Evolutionary conservation across 2,113 vertebrate species (phyloP).

Genomic region (Rhea americana): DNA sequence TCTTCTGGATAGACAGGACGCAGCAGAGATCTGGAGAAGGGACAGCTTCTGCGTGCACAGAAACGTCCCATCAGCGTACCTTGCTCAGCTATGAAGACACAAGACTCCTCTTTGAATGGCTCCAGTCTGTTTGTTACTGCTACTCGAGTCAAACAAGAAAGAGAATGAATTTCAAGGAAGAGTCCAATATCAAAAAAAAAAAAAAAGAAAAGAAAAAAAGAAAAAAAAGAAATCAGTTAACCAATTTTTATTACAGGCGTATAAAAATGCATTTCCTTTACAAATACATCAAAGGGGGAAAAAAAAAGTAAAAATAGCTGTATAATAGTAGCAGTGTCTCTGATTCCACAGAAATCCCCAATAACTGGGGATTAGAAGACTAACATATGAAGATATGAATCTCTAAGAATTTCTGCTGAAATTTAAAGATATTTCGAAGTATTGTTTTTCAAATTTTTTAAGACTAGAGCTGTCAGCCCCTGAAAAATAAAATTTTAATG

Average conservation of each 20-base stretch:
- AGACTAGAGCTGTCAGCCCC: background rate
- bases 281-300: conserved; percentile 11
- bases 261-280: background rate
- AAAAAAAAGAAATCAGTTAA: no score
- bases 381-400: background rate
- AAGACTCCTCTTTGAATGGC: background rate
- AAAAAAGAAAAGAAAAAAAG: no score
- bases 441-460: background rate
- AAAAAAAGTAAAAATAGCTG: background rate
- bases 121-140: background rate
- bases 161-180: background rate
- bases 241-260: background rate
- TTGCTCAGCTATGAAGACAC: background rate
- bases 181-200: background rate
- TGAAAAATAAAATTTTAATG: background rate
- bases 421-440: background rate
- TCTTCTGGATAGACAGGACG: background rate
- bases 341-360: background rate
- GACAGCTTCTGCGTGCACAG: background rate
- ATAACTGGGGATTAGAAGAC: background rate
- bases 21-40: background rate
- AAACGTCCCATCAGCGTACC: background rate
- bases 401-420: background rate
- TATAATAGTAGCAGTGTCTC: background rate
- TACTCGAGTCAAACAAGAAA: background rate